These are phyloP conservation scores for Zosterops lateralis DNA, from an alignment of 2,113 vertebrate species.

Conservation along the genomic window DNA sequence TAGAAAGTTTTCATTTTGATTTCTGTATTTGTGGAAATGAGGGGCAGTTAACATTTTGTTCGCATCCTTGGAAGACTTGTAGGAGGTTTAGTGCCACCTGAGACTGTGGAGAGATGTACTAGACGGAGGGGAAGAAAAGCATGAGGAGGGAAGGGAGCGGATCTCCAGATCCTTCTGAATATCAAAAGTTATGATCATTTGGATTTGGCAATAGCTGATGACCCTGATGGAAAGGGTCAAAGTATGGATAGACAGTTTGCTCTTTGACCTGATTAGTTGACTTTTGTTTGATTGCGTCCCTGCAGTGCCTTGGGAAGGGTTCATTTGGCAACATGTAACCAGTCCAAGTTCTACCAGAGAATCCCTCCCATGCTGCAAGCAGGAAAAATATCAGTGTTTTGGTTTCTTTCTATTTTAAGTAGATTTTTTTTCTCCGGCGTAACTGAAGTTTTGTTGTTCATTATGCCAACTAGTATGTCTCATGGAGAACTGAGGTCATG, in stretches of 20 bases:
- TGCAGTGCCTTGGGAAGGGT: background rate
- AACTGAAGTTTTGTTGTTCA: conserved; percentile 49
- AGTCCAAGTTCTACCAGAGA: background rate
- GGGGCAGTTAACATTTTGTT: background rate
- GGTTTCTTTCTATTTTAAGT: conserved; percentile 41
- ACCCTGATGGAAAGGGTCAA: background rate
- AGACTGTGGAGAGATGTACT: background rate
- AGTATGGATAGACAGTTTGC: accelerated
- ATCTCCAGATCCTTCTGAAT: background rate
- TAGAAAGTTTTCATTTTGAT: background rate
- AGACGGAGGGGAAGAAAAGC: background rate
- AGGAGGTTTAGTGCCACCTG: background rate
- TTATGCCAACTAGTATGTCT: conserved; percentile 42
- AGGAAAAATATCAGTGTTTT: conserved; percentile 33
- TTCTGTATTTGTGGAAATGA: background rate
- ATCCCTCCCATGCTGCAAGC: background rate
- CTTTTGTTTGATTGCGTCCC: background rate
- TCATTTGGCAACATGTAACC: background rate
- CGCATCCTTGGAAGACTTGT: background rate
- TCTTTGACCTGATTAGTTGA: background rate
- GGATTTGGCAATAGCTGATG: background rate
- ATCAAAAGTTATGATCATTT: background rate
- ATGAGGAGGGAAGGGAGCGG: background rate
- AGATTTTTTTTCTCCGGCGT: background rate
- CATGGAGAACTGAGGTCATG: conserved; percentile 55